Evolutionary conservation across 1,140 invertebrate genomes (phyloP), one percentile per base, ranked within the genome.

Genomic region (Frieseomelitta varia): DNA sequence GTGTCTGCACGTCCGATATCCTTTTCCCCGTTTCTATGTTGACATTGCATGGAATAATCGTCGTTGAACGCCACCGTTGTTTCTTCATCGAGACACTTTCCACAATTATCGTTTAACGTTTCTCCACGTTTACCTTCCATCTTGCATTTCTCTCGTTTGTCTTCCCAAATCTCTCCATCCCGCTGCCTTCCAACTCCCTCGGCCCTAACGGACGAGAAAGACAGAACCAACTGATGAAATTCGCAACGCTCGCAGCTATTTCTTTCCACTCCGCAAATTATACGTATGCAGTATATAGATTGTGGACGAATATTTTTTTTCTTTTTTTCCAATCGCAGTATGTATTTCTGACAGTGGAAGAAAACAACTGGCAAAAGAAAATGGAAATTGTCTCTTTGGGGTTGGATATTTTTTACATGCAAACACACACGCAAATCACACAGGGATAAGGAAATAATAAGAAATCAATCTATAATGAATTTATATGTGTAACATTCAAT

Each of bases 401-500:
- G 56, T 74, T 75, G 76, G 89, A 85, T 72, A 81, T 47, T 77
- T 87, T 88, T 71, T 51, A 51, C 67, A 71, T 47, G 53, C 72
- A 56, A 34, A 69, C 55, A 78, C 71, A 47, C 55, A 34, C 27
- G 63, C 63, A 82, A 51, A 27, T 51, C 30, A 82, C 81, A 87
- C 88, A 90, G 92, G 88, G 91, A 92, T 85, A 91, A 90, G 67
- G 75, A 85, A 89, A 78, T 87, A 89, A 89, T 87, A 65, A 89
- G 81, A 91, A 92, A 92, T 92, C 91, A 90, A 92, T 94, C 93
- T 93, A 91, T 93, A 91, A 91, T 92, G 87, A 94, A 92, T 93
- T 94, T 94, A 92, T 94, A 92, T 93, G 93, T 93, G 91, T 94
- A 94, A 93, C 92, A 91, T 94, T 94, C 93, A 92, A 94, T 94